Base-by-base conservation (phyloP, 2,797 vertebrate species). In the Cryptoprocta ferox region DNA sequence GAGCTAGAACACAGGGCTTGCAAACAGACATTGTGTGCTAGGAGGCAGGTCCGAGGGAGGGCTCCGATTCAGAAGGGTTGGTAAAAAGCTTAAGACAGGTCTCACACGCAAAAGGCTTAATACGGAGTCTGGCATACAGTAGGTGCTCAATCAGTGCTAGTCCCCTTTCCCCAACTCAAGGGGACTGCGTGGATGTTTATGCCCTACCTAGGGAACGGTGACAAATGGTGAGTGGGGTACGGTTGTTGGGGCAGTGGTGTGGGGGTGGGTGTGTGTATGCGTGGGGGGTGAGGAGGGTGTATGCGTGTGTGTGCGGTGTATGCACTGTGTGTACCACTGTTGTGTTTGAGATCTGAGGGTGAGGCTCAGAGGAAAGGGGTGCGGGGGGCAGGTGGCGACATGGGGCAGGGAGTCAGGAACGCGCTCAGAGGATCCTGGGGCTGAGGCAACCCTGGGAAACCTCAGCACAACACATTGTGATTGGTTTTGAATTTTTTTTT, bases 21-120 rank as follows among this genome's bases (percentile, higher is more conserved):
- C 13, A 0, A 1, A 39, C 7, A 39, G 32, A 61, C 14, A 10
- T 0, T 21, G 12, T 16, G 48, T 48, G 32, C 39, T 2, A 26
- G 14, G 42, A 16, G 59, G 7, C 10, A 0, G 8, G 18, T 56
- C 13, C 3, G 7, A 53, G 56, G 21, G 56, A 56, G 65, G 71
- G 0, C 50, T 78, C 14, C 13, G 9, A 11, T 78, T 61, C n/a
- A 7, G 7, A 48, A 59, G 24, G 26, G 26, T 21, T 37, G 32
- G 1, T 53, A 9, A 53, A 26, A 78, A n/a, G n/a, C 8, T 63
- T 9, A 30, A 4, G 11, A 15, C 13, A 70, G 28, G 12, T 3
- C 45, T 70, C 18, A 13, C 48, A 19, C 16, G 1, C 1, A 9
- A 88, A 83, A 35, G 56, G 35, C 35, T 82, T 35, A 30, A 28